A percentile compares a stretch with the other conserved stretches of the same genome.
Conservation (phyloP, 2,888 invertebrate species). For the Embidobia sp. region DNA sequence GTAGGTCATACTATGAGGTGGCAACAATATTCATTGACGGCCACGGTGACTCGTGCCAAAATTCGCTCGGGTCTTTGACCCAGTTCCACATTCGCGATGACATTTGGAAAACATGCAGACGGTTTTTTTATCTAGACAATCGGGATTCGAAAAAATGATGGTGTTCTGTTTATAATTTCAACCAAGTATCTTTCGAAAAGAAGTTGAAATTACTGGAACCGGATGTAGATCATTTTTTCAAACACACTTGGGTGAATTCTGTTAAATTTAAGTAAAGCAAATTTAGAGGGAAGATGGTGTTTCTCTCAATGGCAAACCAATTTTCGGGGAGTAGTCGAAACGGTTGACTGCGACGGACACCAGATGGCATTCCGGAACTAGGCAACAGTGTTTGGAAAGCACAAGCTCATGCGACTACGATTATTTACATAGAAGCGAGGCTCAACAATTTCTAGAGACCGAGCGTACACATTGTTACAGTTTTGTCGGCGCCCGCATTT, state of each 20-base stretch:
- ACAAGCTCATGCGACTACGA: constrained; percentile 78
- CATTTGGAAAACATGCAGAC: constrained; percentile 1
- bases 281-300: no score
- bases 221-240: no score
- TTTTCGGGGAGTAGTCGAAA: no score
- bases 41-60: constrained; percentile 74
- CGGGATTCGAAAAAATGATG: no score
- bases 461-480: constrained; percentile 73
- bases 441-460: constrained; percentile 71
- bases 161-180: no score
- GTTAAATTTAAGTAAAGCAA: no score
- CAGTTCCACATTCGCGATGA: constrained; percentile 61
- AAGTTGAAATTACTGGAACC: no score
- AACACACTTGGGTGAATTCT: no score
- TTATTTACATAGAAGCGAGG: constrained; percentile 74
- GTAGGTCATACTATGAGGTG: constrained; percentile 80
- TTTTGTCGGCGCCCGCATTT: constrained; percentile 70
- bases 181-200: no score
- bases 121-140: no score
- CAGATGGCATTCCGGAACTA: constrained; percentile 67
- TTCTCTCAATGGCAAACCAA: no score
- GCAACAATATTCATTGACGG: constrained; percentile 78
- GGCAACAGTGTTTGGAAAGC: constrained; percentile 72
- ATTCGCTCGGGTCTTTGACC: constrained; percentile 73
- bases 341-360: no score